Conservation (phyloP, 1,140 invertebrate genomes). For the Drosophila busckii region DNA sequence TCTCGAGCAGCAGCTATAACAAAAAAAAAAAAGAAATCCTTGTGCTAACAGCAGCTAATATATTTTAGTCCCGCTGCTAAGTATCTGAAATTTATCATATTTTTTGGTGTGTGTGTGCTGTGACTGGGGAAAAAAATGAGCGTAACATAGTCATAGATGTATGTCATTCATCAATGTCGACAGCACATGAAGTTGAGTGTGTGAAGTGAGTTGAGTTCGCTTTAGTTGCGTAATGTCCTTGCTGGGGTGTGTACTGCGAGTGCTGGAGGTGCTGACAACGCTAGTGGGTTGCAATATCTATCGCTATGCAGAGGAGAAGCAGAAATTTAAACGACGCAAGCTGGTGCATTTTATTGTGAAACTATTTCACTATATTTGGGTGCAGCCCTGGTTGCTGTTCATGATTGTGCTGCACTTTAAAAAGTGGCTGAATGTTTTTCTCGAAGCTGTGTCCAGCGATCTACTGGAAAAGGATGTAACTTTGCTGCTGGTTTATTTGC, state of each 20-base stretch:
- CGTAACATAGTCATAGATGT: too few species aligned
- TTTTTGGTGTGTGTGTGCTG: not conserved
- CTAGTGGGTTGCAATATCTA: constrained; percentile 52
- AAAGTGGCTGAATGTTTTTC: not conserved
- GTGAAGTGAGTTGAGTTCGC: too few species aligned
- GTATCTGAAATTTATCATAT: too few species aligned
- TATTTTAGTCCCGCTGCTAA: too few species aligned
- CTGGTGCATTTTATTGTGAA: constrained; percentile 9
- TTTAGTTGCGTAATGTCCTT: constrained; percentile 47
- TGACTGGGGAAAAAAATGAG: too few species aligned
- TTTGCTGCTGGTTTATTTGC: constrained; percentile 20
- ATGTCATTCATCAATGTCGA: too few species aligned
- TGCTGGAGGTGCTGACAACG: constrained; percentile 31
- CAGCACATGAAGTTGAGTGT: not conserved
- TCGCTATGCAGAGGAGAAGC: not conserved
- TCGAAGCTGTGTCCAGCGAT: not conserved
- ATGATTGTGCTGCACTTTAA: not conserved
- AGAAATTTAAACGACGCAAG: constrained; percentile 5
- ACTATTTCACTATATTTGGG: constrained; percentile 35
- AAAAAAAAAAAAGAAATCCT: too few species aligned
- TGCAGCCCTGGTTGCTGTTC: constrained; percentile 25
- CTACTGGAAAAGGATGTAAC: too few species aligned
- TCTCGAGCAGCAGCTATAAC: too few species aligned
- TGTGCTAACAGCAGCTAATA: too few species aligned
- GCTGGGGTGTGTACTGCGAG: constrained; percentile 33